Evolutionary conservation across 2,888 invertebrate species (phyloP), one percentile per base, ranked within the genome.

Genomic region (Fragum sueziense): DNA sequence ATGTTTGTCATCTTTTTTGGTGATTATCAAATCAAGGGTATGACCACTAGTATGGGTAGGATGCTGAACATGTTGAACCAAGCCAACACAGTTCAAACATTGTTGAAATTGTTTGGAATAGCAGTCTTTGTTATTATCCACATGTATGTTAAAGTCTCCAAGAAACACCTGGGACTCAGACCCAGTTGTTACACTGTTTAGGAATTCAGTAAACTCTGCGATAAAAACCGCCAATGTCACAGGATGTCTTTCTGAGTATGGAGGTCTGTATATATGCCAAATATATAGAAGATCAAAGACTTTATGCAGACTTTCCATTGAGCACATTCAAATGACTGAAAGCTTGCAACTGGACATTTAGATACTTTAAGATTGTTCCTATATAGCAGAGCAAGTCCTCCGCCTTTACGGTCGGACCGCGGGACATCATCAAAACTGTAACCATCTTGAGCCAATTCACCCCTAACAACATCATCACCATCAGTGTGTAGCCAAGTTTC

Each of bases 201-300:
- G 57, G 25, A 70, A 68, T 37, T 80, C 76, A 34, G 59, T 47
- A 33, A 31, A 62, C 34, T 62, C 62, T 33, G 3, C 31, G 4
- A 62, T 29, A 14, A 62, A 61, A 33, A 31, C 62, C 31, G 62
- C 62, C 20, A 33, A 11, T 33, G 62, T 62, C 34, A 62, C 62
- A 62, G n/a, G 62, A 29, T 62, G 62, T 14, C n/a, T 34, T 27
- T 70, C 67, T 34, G 74, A 74, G 52, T 74, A 77, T 17, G 76
- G 80, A 29, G 76, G 76, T 62, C 76, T 41, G 65, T n/a, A n/a
- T 76, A 80, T 57, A 80, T 65, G 29, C 71, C 74, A 76, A 76
- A 33, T 33, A 62, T 31, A 33, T 33, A 70, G 67, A 79, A 74
- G 31, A 70, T 62, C 27, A 77, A 69, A 33, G 37, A 67, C 31